These are phyloP conservation scores for Eunapius fragilis DNA, from an alignment of 37 sponge, comb jelly and placozoan species.

Conservation along the genomic window DNA sequence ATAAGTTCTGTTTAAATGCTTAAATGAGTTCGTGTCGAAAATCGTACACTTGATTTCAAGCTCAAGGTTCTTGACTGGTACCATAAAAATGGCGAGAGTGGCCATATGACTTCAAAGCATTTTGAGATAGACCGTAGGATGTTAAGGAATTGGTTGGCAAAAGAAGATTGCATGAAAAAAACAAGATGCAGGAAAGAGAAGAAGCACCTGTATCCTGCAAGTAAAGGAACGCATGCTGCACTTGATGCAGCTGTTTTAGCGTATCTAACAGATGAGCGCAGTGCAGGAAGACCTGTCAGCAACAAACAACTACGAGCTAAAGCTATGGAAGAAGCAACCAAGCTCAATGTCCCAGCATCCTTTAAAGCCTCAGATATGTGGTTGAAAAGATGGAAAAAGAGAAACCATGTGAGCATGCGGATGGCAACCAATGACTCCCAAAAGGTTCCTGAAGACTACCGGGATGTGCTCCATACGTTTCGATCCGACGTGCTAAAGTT, in stretches of 20 bases:
- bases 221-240: no score
- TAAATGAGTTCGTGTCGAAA: constrained; percentile 8
- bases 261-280: constrained; percentile 26
- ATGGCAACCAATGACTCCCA: constrained; percentile 30
- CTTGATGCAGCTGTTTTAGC: constrained; percentile 5
- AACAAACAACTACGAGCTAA: constrained; percentile 8
- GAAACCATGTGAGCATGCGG: constrained; percentile 22
- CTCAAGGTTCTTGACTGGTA: constrained; percentile 20
- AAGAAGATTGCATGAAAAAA: constrained; percentile 12
- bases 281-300: constrained; percentile 19
- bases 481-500: not conserved
- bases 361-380: constrained; percentile 21
- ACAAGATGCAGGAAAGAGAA: no score
- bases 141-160: constrained; percentile 20
- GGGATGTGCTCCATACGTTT: constrained; percentile 19
- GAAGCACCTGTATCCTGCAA: no score
- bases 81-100: not conserved
- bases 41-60: constrained; percentile 38
- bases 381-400: constrained; percentile 22
- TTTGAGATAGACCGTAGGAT: constrained; percentile 15
- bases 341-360: not conserved
- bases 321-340: constrained; percentile 14
- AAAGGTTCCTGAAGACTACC: constrained; percentile 31
- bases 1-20: no score
- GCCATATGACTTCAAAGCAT: constrained; percentile 17